Evolutionary conservation across 2,888 invertebrate species (phyloP), one percentile per base, ranked within the genome.

Genomic region (Hypomecis punctinalis): DNA sequence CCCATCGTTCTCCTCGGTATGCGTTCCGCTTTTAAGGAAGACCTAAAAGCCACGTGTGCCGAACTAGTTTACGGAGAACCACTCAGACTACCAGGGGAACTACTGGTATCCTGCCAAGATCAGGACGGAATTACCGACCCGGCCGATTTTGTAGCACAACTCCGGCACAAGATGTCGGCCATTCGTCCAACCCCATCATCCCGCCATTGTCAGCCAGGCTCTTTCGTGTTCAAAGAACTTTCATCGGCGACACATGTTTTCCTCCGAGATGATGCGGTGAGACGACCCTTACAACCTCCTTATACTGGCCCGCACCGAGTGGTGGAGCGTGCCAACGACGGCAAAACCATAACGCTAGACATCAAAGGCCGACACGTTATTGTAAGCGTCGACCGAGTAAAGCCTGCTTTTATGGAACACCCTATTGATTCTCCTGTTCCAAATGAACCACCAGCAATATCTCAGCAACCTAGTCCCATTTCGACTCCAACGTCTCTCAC

Each of bases 1-100:
- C 53, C 42, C 8, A 0, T 51, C 9, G 51, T 51, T 2, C 49
- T 51, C 37, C 37, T 51, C 8, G 49, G 47, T 5, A 47, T 47
- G 47, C 47, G 47, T n/a, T 35, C 33, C 7, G 47, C 47, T 10
- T 47, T 33, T 9, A 47, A 47, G 47, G 47, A 47, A 35, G 47
- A 47, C 5, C 5, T 47, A 2, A 33, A 47, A 10, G 23, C 49
- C 37, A 37, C 49, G 5, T 9, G 13, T 8, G 49, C 49, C 1
- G 49, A 51, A 6, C 33, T 47, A 3, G 47, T 47, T 0, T 51
- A 51, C 23, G 49, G 49, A 6, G 49, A 51, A 11, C 11, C 49
- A 9, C 49, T 51, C n/a, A 6, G 49, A 8, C 11, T 51, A 1
- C 51, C 51, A 5, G 51, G 51, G 33, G 51, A 51, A n/a, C 10